Base-by-base conservation (phyloP, 64 coral and sea anemone genomes). In the Montipora foliosa region DNA sequence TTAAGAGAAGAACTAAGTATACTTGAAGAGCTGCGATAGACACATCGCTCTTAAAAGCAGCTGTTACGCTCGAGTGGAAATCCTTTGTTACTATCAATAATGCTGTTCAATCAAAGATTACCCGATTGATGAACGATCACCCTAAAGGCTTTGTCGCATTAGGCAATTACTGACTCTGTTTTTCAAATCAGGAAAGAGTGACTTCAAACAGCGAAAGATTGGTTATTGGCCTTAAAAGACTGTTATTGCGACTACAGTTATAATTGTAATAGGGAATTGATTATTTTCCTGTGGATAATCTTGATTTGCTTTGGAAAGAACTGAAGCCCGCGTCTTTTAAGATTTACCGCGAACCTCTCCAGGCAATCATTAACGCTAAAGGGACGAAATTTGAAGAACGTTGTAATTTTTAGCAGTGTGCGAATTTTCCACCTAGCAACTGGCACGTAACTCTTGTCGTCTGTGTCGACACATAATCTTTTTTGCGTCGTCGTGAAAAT, bases 81-180 rank as follows among this genome's bases (percentile, higher is more conserved):
- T 68, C 82, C 46, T 85, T 85, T 85, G 64, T 85, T 15, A 85
- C 48, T 7, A 71, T 8, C 62, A 85, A 70, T 85, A 70, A 85
- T 49, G 7, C 82, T 85, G 5, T 16, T 6, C 44, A n/a, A 49
- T 19, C 66, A 70, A 85, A 71, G 82, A 64, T 64, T 12, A 70
- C 64, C 79, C 53, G 44, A 85, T 69, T 85, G 66, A 85, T 44
- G 8, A 85, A 44, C 64, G 11, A 57, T 6, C 6, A 11, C 25
- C 60, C 46, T 70, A 70, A 25, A 85, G 44, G 1, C 2, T 22
- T 17, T 1, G 45, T 2, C 82, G 48, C 82, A 85, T 64, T 15
- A 71, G 82, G 44, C 19, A 85, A 85, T 70, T 85, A 85, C 19
- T 20, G 11, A 57, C 6, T 57, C 53, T 15, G 69, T 50, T 85